Percentiles rank a stretch among this genome's conserved stretches.
phyloP scores from a whole-genome alignment of 2,797 vertebrate species.

The Poecilia velifera region DNA sequence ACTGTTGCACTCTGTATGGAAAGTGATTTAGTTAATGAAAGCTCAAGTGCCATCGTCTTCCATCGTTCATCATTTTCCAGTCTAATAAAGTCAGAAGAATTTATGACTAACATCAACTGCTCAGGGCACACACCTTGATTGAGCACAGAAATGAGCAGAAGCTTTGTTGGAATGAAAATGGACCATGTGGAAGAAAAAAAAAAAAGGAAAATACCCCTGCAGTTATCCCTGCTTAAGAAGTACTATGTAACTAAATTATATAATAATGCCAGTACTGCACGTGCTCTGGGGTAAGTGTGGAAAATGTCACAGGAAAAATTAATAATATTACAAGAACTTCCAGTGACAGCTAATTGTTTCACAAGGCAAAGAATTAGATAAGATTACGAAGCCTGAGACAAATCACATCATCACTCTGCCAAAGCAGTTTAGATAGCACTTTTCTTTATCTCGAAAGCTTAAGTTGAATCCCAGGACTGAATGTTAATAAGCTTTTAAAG shows the following conservation, averaged over 20 bases:
- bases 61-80: conserved; percentile 73
- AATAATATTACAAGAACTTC: conserved; percentile 45
- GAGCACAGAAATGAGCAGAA: conserved; percentile 18
- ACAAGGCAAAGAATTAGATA: conserved; percentile 57
- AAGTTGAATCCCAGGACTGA: conserved; percentile 23
- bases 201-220: neutral
- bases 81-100: conserved; percentile 58
- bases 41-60: conserved; percentile 71
- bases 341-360: conserved; percentile 49
- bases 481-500: conserved; percentile 14
- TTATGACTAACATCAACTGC: conserved; percentile 33
- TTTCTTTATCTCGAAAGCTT: conserved; percentile 35
- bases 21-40: conserved; percentile 78
- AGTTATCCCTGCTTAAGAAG: neutral
- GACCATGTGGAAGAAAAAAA: neutral
- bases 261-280: conserved; percentile 10
- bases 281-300: neutral
- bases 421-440: conserved; percentile 29
- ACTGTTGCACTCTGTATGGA: conserved; percentile 66
- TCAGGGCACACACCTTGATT: conserved; percentile 17
- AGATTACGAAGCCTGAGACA: conserved; percentile 46
- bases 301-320: conserved; percentile 17
- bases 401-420: conserved; percentile 39
- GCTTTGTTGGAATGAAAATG: conserved; percentile 6
- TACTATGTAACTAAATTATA: conserved; percentile 1